Conservation (phyloP, 1,140 invertebrate species). For the Zophobas morio region DNA sequence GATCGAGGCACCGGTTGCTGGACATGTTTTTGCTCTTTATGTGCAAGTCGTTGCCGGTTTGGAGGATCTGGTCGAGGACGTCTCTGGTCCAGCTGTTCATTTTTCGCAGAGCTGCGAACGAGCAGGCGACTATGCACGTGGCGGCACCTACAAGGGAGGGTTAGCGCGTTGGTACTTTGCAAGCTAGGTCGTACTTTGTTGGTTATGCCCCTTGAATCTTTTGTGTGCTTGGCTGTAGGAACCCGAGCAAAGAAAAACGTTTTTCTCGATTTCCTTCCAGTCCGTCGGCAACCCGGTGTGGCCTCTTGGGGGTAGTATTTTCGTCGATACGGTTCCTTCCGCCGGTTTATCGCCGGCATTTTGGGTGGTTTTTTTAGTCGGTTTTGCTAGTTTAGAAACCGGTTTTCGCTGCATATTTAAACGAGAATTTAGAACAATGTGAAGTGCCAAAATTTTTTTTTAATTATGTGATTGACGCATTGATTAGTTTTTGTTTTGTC, state of each 20-base stretch:
- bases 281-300: constrained; percentile 56
- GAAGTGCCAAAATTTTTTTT: constrained; percentile 25
- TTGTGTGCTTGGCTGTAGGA: constrained; percentile 58
- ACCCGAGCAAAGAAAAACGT: constrained; percentile 20
- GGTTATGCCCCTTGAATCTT: constrained; percentile 57
- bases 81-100: constrained; percentile 58
- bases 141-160: constrained; percentile 52
- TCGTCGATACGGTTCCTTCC: constrained; percentile 51
- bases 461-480: neutral
- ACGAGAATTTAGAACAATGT: constrained; percentile 20
- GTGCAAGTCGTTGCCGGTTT: constrained; percentile 59
- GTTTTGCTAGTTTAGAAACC: constrained; percentile 57
- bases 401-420: constrained; percentile 48
- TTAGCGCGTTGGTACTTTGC: neutral
- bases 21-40: constrained; percentile 51
- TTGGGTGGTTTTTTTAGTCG: constrained; percentile 42
- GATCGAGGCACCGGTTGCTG: constrained; percentile 51
- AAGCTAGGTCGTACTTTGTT: constrained; percentile 58
- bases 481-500: neutral
- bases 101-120: constrained; percentile 57
- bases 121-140: constrained; percentile 60
- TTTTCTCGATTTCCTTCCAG: constrained; percentile 52
- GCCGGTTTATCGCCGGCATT: neutral
- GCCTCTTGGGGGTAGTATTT: constrained; percentile 59
- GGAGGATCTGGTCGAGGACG: constrained; percentile 59